phyloP scores from a whole-genome alignment of 2,888 invertebrate species.

The Tortricodes alternella region DNA sequence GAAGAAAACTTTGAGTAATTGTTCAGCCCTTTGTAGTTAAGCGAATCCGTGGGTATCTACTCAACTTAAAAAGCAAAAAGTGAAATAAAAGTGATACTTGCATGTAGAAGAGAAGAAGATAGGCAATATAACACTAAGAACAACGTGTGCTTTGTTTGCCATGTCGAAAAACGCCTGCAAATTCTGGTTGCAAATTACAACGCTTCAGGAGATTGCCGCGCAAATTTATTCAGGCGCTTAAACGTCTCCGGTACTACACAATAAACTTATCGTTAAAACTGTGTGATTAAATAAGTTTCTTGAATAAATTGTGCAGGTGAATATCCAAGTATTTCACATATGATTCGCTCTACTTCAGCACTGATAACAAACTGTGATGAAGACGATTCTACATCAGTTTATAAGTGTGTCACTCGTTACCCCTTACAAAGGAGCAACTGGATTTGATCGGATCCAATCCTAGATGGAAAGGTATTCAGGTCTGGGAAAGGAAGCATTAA shows the following conservation, averaged over 20 bases:
- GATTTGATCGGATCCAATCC: conserved; percentile 29
- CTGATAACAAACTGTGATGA: conserved; percentile 47
- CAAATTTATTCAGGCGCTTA: conserved; percentile 36
- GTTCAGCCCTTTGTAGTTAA: too few species aligned
- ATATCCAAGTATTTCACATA: not conserved
- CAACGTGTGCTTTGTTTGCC: conserved; percentile 34
- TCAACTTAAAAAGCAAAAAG: not conserved
- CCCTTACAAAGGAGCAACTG: conserved; percentile 23
- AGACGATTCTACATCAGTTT: conserved; percentile 46
- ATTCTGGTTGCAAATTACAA: not conserved
- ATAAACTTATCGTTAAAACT: not conserved
- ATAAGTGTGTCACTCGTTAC: conserved; percentile 50
- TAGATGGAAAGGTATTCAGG: conserved; percentile 43
- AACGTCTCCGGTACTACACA: not conserved
- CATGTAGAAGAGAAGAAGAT: conserved; percentile 49
- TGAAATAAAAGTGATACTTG: conserved; percentile 42
- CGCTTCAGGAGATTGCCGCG: conserved; percentile 8
- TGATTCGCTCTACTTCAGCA: conserved; percentile 40
- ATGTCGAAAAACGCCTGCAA: conserved; percentile 16
- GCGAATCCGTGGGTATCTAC: not conserved
- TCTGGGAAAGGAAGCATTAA: conserved; percentile 49
- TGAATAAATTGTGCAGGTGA: conserved; percentile 19
- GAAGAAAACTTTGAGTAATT: too few species aligned
- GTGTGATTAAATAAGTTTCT: not conserved
- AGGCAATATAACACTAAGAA: conserved; percentile 46